A percentile compares a stretch with the other conserved stretches of the same genome.
Conservation (phyloP, 2,113 vertebrate genomes). For the Coptodon rendalli region DNA sequence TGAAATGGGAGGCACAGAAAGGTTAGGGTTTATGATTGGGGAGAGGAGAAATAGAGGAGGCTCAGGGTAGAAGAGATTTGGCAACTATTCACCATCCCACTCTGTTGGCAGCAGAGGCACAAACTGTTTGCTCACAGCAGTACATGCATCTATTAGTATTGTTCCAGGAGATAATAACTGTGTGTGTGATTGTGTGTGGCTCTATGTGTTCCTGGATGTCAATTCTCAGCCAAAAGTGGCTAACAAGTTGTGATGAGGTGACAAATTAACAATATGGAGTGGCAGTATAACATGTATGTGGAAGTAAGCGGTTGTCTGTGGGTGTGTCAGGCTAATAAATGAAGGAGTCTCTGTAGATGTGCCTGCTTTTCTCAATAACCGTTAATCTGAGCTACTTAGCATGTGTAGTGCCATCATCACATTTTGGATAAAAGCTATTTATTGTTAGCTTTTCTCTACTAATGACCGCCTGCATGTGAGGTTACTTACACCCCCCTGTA, state of each 20-base stretch:
- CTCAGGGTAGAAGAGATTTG: conserved; percentile 52
- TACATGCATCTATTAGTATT: conserved; percentile 71
- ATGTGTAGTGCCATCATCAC: not conserved
- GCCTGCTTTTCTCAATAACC: not conserved
- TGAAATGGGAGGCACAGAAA: not conserved
- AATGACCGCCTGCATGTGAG: not conserved
- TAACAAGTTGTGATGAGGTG: conserved; percentile 27
- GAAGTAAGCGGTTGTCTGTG: not conserved
- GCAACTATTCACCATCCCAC: conserved; percentile 57
- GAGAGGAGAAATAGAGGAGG: not conserved
- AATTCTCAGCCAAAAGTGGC: conserved; percentile 12
- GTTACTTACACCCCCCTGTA: not conserved
- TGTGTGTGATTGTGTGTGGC: not conserved
- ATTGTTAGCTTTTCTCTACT: not conserved
- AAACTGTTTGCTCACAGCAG: conserved; percentile 70
- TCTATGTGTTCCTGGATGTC: conserved; percentile 1
- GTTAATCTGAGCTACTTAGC: not conserved
- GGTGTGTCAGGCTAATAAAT: not conserved
- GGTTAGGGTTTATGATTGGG: not conserved
- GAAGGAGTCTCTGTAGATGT: not conserved
- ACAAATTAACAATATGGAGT: conserved; percentile 32
- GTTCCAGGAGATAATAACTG: conserved; percentile 68
- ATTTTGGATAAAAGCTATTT: not conserved
- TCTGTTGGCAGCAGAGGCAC: conserved; percentile 54
- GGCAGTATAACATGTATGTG: not conserved